These are phyloP conservation scores for Caenorhabditis tropicalis DNA, from an alignment of 1,140 invertebrate species.

Conservation along the genomic window DNA sequence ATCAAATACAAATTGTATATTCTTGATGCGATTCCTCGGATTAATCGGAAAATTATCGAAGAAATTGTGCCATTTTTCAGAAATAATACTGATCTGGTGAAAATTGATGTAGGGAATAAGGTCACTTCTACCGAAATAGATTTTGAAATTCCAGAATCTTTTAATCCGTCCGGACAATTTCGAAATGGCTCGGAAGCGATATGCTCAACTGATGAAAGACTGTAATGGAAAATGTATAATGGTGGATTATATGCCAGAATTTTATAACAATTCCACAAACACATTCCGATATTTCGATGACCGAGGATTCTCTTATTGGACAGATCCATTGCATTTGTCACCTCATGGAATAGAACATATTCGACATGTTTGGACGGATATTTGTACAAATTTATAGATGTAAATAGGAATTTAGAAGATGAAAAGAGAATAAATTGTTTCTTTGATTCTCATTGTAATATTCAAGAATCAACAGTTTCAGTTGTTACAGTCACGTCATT, in stretches of 20 bases:
- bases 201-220: not conserved
- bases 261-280: not conserved
- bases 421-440: too few species aligned
- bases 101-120: not conserved
- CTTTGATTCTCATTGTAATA: too few species aligned
- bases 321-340: not conserved
- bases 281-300: constrained; percentile 1
- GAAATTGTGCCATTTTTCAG: not conserved
- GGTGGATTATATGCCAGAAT: not conserved
- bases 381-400: not conserved
- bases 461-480: too few species aligned
- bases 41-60: not conserved
- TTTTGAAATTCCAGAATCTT: not conserved
- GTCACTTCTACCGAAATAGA: too few species aligned
- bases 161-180: not conserved
- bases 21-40: not conserved
- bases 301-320: not conserved
- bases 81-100: not conserved
- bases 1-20: constrained; percentile 14
- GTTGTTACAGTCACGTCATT: not conserved
- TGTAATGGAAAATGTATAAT: not conserved
- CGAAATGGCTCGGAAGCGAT: not conserved
- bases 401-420: too few species aligned
- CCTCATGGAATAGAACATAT: constrained; percentile 15
- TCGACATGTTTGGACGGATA: constrained; percentile 10